Conservation (phyloP, 1,140 invertebrate species). For the Drosophila novamexicana region DNA sequence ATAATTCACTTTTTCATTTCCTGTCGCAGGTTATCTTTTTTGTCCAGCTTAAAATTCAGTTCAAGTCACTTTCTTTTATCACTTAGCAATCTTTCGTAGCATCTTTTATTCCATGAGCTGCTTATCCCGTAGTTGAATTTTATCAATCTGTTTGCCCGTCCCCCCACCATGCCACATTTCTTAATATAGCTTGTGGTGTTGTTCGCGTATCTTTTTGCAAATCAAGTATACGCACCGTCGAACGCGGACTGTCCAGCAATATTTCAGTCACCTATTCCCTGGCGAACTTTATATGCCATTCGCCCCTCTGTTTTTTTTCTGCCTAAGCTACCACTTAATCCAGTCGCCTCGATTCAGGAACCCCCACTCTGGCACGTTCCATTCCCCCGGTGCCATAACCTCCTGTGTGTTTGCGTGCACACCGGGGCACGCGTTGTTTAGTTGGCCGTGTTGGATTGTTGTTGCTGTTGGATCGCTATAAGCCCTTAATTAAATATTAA, state of each 20-base stretch:
- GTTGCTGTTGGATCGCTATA: conserved; percentile 43
- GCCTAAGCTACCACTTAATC: conserved; percentile 79
- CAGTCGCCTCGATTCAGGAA: conserved; percentile 65
- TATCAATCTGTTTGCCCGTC: conserved; percentile 7
- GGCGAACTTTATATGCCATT: conserved; percentile 18
- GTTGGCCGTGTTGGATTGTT: conserved; percentile 25
- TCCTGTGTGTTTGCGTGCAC: conserved; percentile 54
- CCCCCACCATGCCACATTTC: conserved; percentile 7
- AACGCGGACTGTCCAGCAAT: conserved; percentile 44
- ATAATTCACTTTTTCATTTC: too few relatives aligned
- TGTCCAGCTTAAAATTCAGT: too few relatives aligned
- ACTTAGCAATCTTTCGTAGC: too few relatives aligned
- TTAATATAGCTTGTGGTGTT: not conserved
- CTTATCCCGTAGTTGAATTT: not conserved
- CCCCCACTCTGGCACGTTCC: not conserved
- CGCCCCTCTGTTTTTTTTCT: conserved; percentile 48
- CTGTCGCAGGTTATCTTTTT: too few relatives aligned
- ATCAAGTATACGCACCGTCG: conserved; percentile 75
- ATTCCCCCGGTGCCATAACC: conserved; percentile 22
- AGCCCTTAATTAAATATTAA: conserved; percentile 82
- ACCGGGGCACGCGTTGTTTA: conserved; percentile 40
- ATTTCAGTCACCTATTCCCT: conserved; percentile 52
- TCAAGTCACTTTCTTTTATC: too few relatives aligned
- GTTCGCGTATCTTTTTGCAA: conserved; percentile 33
- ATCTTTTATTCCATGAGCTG: not conserved